phyloP scores from a whole-genome alignment of 2,888 invertebrate genomes.

The Ferdinandea cuprea region DNA sequence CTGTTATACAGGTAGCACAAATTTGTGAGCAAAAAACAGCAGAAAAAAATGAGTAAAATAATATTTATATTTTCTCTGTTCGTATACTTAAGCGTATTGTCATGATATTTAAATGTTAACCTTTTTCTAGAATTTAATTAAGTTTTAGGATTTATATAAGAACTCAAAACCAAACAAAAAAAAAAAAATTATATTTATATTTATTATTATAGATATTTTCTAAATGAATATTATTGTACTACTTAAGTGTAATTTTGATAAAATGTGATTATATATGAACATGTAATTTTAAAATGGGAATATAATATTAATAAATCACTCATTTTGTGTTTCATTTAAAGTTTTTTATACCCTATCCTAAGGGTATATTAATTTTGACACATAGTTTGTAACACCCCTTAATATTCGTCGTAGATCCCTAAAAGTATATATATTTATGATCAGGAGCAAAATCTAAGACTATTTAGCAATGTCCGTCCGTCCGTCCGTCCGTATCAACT shows the following conservation, averaged over 20 bases:
- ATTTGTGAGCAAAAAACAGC: conserved; percentile 4
- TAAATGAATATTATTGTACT: conserved; percentile 67
- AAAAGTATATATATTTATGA: too few species aligned
- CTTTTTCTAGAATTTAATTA: conserved; percentile 64
- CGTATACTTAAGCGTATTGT: conserved; percentile 28
- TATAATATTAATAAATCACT: conserved; percentile 66
- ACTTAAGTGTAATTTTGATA: conserved; percentile 72
- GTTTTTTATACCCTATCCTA: too few species aligned
- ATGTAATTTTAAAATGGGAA: conserved; percentile 56
- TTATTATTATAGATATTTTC: conserved; percentile 71
- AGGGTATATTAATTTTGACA: not conserved
- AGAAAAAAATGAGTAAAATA: conserved; percentile 25
- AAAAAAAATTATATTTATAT: too few species aligned
- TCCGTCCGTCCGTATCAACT: too few species aligned
- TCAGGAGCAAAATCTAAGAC: too few species aligned
- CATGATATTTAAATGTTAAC: conserved; percentile 58
- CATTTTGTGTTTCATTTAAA: not conserved
- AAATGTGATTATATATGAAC: conserved; percentile 69
- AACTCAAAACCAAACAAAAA: conserved; percentile 27
- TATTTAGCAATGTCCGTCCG: too few species aligned
- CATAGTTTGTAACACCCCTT: too few species aligned
- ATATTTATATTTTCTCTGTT: conserved; percentile 57
- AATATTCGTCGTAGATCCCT: too few species aligned
- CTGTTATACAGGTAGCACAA: conserved; percentile 71
- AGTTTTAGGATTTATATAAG: conserved; percentile 69